Evolutionary conservation across 2,888 invertebrate genomes (phyloP).

Genomic region (Uropetala carovei): DNA sequence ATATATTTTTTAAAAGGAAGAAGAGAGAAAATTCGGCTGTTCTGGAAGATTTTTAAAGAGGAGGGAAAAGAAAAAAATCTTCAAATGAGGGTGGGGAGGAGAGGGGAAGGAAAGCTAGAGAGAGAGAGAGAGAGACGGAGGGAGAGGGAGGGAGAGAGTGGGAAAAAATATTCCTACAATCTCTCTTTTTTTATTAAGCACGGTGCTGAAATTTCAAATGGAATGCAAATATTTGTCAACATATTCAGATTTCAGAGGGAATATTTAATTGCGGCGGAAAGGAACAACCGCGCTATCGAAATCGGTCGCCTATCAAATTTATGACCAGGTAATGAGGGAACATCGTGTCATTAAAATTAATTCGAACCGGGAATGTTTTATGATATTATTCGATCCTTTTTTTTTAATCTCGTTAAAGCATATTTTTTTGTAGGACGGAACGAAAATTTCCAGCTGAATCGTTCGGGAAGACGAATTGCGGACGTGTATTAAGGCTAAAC

Average conservation of each 20-base stretch:
- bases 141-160: not conserved
- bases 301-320: not conserved
- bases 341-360: not conserved
- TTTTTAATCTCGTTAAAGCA: not conserved
- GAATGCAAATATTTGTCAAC: constrained; percentile 18
- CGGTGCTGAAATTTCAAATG: not conserved
- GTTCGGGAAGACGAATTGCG: not conserved
- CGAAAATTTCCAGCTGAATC: not conserved
- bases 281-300: not conserved
- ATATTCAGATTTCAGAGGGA: not conserved
- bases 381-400: not conserved
- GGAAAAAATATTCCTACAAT: not conserved
- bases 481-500: not conserved
- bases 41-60: not conserved
- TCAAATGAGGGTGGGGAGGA: not conserved
- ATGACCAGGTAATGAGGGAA: not conserved
- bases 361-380: not conserved
- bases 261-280: not conserved
- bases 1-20: not conserved
- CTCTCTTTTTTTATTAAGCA: not conserved
- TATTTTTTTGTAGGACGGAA: not conserved
- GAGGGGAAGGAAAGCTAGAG: not conserved
- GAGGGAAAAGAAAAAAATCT: not conserved
- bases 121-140: not conserved
- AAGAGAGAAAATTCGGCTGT: not conserved